Evolutionary conservation across 2,797 vertebrate species (phyloP).

Genomic region (Argentina silus): DNA sequence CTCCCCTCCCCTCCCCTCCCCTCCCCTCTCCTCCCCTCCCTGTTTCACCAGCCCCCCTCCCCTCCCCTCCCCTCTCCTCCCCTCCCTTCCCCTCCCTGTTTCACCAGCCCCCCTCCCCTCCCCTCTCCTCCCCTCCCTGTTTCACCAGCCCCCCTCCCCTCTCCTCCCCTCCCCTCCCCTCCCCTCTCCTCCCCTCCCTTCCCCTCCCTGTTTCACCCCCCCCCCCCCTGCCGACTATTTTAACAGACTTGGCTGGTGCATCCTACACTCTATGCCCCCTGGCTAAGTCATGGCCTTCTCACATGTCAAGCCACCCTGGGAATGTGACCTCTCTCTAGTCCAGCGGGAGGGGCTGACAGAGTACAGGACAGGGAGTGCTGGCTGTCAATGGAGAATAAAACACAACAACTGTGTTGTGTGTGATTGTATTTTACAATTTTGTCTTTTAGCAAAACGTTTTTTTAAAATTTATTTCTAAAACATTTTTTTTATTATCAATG

Average conservation of each 20-base stretch:
- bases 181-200: constrained; percentile 12
- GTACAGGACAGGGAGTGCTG: constrained; percentile 24
- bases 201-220: constrained; percentile 20
- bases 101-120: too few relatives aligned
- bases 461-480: too few relatives aligned
- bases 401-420: constrained; percentile 62
- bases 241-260: constrained; percentile 65
- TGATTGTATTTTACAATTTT: neutral
- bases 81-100: too few relatives aligned
- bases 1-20: constrained; percentile 16
- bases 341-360: constrained; percentile 44
- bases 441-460: too few relatives aligned
- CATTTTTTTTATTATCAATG: too few relatives aligned
- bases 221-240: constrained; percentile 63
- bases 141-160: too few relatives aligned
- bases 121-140: too few relatives aligned
- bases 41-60: too few relatives aligned
- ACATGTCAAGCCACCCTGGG: constrained; percentile 77
- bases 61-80: too few relatives aligned
- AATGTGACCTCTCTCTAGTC: constrained; percentile 75
- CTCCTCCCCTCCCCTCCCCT: too few relatives aligned
- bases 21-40: too few relatives aligned
- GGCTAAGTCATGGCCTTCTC: constrained; percentile 80
- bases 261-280: constrained; percentile 42
- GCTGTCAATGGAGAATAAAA: constrained; percentile 54